Base-by-base conservation (phyloP, 1,140 invertebrate genomes). In the Trachymyrmex septentrionalis region DNA sequence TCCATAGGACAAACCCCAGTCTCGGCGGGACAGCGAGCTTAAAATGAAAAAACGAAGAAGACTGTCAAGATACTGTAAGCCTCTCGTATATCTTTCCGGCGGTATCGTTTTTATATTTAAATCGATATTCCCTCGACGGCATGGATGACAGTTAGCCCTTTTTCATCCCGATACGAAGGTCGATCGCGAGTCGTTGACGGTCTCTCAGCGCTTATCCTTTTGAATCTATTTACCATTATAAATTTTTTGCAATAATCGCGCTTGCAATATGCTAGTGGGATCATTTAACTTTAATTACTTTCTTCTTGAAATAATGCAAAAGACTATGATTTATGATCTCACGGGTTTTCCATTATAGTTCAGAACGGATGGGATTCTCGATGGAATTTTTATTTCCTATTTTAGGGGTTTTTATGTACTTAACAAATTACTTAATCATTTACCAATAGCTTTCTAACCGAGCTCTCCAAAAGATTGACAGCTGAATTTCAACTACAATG, bases 71-170 rank as follows among this genome's bases (percentile, higher is more conserved):
- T 64, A 77, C 67, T 12, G 14, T 81, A 75, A 77, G 78, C 48
- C 86, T 75, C 64, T 85, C 59, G 53, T 57, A 67, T 61, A 73
- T 66, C 27, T 82, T 63, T 76, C 55, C 53, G 27, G 14, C 69
- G 21, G 44, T 48, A 38, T 19, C 67, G 50, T 81, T 87, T 85
- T 88, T 88, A 80, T 75, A 87, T 80, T 75, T 78, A 80, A 88
- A 89, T 89, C 88, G 88, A 89, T 89, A 89, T 75, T 72, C 30
- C 21, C 38, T 21, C 78, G 44, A 84, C 50, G 66, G 66, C 67
- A 27, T 6, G 14, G 30, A 14, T 59, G 78, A 57, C 50, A 59
- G 63, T 30, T 53, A 63, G 21, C 66, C 7, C 75, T 63, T 73
- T 76, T 86, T 80, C 85, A 34, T 61, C 69, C 12, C 19, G 24